Base-by-base conservation (phyloP, 2,113 vertebrate species). In the Regulus satrapa region DNA sequence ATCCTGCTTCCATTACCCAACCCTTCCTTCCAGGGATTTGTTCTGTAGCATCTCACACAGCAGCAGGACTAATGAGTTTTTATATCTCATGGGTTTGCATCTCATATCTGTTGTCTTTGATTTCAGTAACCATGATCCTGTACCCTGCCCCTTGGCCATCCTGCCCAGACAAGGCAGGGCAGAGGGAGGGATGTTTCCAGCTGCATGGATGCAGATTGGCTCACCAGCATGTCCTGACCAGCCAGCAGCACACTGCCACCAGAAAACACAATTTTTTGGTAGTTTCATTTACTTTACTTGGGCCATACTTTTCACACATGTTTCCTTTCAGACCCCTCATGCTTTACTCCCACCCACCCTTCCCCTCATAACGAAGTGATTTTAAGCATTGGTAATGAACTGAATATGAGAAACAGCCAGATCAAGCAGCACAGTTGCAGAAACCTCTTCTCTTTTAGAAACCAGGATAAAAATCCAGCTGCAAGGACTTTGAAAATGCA, bases 1-100 rank as follows among this genome's bases (percentile, higher is more conserved):
- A 88, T 63, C 84, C 63, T 12, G 11, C 85, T 85, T 81, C 96
- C 81, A 94, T 97, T 96, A 90, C 68, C 49, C 73, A 40, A 81
- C 76, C 48, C 69, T 63, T 51, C 68, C 85, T 82, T 72, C 67
- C 7, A 6, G 8, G 24, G 51, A 7, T 36, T 87, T 16, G 1
- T 7, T 94, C 77, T 78, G 56, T 46, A 85, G 61, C 40, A 28
- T 28, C 58, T 81, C 59, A 1, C 3, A 20, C 36, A 56, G 55
- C 14, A 1, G 34, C 56, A 58, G 61, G 28, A 54, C 48, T 87
- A 61, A 94, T 25, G 81, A 91, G 59, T 8, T 67, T 64, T 72
- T 24, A 12, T 23, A 6, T 81, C 51, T 40, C 48, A 0, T 36
- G 56, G 69, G 26, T 85, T 75, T 75, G 29, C 20, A 21, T 71